Percentiles rank a stretch among this genome's conserved stretches.
Evolutionary conservation across 1,140 invertebrate species (phyloP).

Genomic region (Archegozetes longisetosus): DNA sequence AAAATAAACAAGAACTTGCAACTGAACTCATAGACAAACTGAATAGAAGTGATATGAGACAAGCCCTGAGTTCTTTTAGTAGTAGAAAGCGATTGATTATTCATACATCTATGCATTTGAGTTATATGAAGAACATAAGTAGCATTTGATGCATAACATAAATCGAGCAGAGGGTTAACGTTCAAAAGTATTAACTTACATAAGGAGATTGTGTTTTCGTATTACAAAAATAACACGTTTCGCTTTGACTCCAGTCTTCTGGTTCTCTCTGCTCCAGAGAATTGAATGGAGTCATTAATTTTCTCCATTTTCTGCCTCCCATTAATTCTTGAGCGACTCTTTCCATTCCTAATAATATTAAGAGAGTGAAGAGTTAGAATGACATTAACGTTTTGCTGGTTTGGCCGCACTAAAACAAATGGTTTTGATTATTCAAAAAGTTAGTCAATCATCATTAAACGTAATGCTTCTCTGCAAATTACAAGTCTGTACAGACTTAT

Average conservation of each 20-base stretch:
- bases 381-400: neutral
- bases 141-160: neutral
- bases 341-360: slow-evolving; percentile 56
- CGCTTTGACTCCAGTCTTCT: slow-evolving; percentile 64
- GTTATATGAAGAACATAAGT: no score
- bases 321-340: slow-evolving; percentile 86
- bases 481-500: neutral
- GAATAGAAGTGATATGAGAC: no score
- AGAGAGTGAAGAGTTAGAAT: neutral
- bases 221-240: slow-evolving; percentile 75
- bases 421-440: neutral
- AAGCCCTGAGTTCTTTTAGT: no score
- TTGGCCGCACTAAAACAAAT: neutral
- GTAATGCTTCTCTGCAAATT: neutral
- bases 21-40: no score
- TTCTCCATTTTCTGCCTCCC: slow-evolving; percentile 81
- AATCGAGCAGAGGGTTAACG: neutral
- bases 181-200: slow-evolving; percentile 15
- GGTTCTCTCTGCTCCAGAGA: slow-evolving; percentile 12
- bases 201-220: slow-evolving; percentile 33
- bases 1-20: no score
- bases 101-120: slow-evolving; percentile 1
- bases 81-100: neutral
- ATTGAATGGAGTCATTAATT: slow-evolving; percentile 49
- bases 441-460: neutral